Evolutionary conservation across 2,888 invertebrate species (phyloP).

Genomic region (Thera britannica): DNA sequence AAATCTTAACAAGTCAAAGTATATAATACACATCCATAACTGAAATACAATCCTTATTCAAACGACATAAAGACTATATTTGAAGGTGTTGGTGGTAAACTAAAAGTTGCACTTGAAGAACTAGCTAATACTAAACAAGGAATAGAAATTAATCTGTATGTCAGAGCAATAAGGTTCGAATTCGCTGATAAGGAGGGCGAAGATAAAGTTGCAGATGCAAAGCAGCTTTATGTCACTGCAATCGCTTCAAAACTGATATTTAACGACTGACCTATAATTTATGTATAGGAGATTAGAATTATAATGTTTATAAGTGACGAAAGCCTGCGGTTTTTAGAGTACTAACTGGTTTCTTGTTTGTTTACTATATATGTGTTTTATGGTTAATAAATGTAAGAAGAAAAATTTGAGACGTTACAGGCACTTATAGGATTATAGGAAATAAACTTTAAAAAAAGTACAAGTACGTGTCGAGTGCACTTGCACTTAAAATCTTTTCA

Average conservation of each 20-base stretch:
- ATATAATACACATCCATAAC: slow-evolving; percentile 33
- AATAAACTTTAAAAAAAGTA: no score
- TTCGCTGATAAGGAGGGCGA: slow-evolving; percentile 37
- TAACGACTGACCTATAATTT: slow-evolving; percentile 75
- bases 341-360: slow-evolving; percentile 49
- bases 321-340: slow-evolving; percentile 57
- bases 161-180: slow-evolving; percentile 44
- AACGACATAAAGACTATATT: slow-evolving; percentile 45
- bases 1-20: slow-evolving; percentile 51
- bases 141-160: slow-evolving; percentile 49
- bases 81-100: slow-evolving; percentile 36
- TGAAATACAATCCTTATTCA: slow-evolving; percentile 48
- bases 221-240: slow-evolving; percentile 74
- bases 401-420: slow-evolving; percentile 11
- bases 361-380: slow-evolving; percentile 35
- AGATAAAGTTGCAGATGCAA: slow-evolving; percentile 57
- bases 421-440: no score
- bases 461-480: no score
- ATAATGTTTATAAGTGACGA: slow-evolving; percentile 67
- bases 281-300: slow-evolving; percentile 75
- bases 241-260: slow-evolving; percentile 77
- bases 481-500: no score
- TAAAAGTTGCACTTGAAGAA: slow-evolving; percentile 51
- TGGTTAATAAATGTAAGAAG: slow-evolving; percentile 16
- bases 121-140: slow-evolving; percentile 22